Evolutionary conservation across 2,888 invertebrate genomes (phyloP).

Genomic region (Ectropis crepuscularia): DNA sequence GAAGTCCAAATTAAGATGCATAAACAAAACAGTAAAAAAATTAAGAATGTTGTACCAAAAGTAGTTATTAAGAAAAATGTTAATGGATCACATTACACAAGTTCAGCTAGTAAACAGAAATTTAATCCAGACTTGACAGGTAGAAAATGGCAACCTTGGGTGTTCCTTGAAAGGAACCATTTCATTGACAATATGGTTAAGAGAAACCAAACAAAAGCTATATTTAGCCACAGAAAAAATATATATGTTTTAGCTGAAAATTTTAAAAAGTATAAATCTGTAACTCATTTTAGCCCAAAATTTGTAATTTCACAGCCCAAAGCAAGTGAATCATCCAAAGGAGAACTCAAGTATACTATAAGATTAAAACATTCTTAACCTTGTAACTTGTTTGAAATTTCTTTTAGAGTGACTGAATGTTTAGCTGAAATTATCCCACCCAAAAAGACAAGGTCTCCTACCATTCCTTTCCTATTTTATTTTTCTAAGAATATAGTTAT

Average conservation of each 20-base stretch:
- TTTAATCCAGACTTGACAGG: slow-evolving; percentile 79
- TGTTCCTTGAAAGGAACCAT: slow-evolving; percentile 74
- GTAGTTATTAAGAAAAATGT: slow-evolving; percentile 79
- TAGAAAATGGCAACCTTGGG: slow-evolving; percentile 83
- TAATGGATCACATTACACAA: slow-evolving; percentile 79
- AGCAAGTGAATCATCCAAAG: slow-evolving; percentile 53
- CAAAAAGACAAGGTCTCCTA: slow-evolving; percentile 52
- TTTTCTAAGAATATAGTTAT: neutral
- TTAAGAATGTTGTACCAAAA: slow-evolving; percentile 73
- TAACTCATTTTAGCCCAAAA: slow-evolving; percentile 58
- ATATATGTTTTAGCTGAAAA: slow-evolving; percentile 71
- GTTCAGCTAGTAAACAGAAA: slow-evolving; percentile 60
- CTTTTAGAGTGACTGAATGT: slow-evolving; percentile 23
- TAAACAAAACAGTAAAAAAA: slow-evolving; percentile 71
- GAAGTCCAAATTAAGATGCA: slow-evolving; percentile 75
- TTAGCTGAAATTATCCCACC: slow-evolving; percentile 53
- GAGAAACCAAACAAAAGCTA: slow-evolving; percentile 69
- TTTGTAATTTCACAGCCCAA: slow-evolving; percentile 75
- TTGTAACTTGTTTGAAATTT: slow-evolving; percentile 50
- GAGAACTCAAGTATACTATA: slow-evolving; percentile 77
- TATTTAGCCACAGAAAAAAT: slow-evolving; percentile 72
- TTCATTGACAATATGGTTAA: slow-evolving; percentile 79
- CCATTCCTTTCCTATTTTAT: slow-evolving; percentile 59
- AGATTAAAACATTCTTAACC: slow-evolving; percentile 71
- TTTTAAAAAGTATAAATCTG: slow-evolving; percentile 75